Base-by-base conservation (phyloP, 2,888 invertebrate genomes). In the Volucella zonaria region DNA sequence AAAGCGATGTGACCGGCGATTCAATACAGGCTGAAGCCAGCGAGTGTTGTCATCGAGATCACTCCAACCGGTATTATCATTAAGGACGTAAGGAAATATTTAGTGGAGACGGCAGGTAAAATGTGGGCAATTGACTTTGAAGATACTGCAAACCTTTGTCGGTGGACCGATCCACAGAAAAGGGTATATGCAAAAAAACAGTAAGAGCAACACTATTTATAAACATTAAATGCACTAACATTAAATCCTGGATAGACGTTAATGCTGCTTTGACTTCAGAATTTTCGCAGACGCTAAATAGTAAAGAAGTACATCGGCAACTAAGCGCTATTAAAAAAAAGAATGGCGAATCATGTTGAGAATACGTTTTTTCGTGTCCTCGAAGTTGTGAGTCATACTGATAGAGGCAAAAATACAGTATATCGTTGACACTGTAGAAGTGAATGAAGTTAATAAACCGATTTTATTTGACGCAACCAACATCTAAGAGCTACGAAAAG, bases 131-230 rank as follows among this genome's bases (percentile, higher is more conserved):
- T 42, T 8, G 54, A 54, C 52, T 67, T 67, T 49, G 38, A 64
- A 51, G 52, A 42, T 6, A 62, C 62, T 11, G 23, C 61, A 14
- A 43, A 43, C 18, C 9, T 61, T 15, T 61, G 40, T 43, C 43
- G 66, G 8, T 74, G 67, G 80, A 49, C 75, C 14, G 75, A 70
- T 42, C 12, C 45, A 8, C 75, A 81, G 31, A 71, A 70, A 49
- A 61, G 67, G 1, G 38, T 76, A 6, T 76, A 76, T 45, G 64
- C 58, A 4, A 62, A 64, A 42, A 62, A 47, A n/a, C 75, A 70
- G 1, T 47, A 71, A n/a, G 12, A 45, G 23, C n/a, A n/a, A n/a
- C n/a, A n/a, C n/a, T n/a, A n/a, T n/a, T n/a, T n/a, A n/a, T n/a
- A n/a, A n/a, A n/a, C n/a, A n/a, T n/a, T n/a, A n/a, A n/a, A n/a